Base-by-base conservation (phyloP, 1,140 invertebrate species). In the Neodiprion fabricii region DNA sequence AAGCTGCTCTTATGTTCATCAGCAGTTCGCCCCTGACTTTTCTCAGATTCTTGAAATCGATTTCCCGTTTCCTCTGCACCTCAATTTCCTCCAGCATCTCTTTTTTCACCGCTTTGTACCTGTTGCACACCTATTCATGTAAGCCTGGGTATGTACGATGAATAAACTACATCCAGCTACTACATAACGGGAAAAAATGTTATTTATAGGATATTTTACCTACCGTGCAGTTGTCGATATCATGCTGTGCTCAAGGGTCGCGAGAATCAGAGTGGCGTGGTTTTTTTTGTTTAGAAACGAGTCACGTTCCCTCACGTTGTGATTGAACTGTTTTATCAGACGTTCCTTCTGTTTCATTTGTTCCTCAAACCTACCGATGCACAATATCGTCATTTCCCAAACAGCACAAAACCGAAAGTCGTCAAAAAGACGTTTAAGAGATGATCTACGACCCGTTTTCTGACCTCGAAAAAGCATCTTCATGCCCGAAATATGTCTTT, bases 211-310 rank as follows among this genome's bases (percentile, higher is more conserved):
- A 68, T 49, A 71, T 61, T 61, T 14, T 61, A 77, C 88, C 88
- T 77, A 91, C 89, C 82, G 74, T 5, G 82, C 82, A 17, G 90
- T 91, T 8, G 85, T 87, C 75, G 91, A 89, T 70, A 91, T 85
- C 53, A 90, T 89, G 1, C 90, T 86, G 79, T 92, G 90, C 74
- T 91, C 86, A 40, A 92, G 80, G 8, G 83, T 84, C n/a, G 89
- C 87, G 0, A 91, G 83, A 80, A 90, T 87, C 70, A 90, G 48
- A 7, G 88, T 77, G n/a, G 90, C 91, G 67, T 92, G 90, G 73
- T 90, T 88, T 21, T 86, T 85, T 79, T 90, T 89, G 65, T 89
- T 89, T 48, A 91, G 79, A 9, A 91, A 85, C 0, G 80, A 81
- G 72, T 92, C 86, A n/a, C 90, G 82, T 74, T 90, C 89, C 10